A percentile compares a stretch with the other conserved stretches of the same genome.
Evolutionary conservation across 64 coral and sea anemone genomes (phyloP).

Genomic region (Pocillopora verrucosa): DNA sequence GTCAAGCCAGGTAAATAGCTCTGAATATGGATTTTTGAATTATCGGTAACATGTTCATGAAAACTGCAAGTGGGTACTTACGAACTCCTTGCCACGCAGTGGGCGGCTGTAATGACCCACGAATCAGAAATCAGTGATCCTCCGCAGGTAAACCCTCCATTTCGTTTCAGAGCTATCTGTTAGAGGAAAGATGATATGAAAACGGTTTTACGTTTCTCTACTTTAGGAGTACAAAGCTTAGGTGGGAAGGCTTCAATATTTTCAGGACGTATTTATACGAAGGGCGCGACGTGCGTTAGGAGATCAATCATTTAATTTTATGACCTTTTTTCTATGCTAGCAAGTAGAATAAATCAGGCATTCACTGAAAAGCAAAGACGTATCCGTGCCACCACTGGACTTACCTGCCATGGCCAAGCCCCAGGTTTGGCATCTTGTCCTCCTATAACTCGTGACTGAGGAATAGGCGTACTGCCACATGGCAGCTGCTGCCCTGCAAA

Average conservation of each 20-base stretch:
- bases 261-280: no score
- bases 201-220: not conserved
- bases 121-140: conserved; percentile 49
- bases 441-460: conserved; percentile 72
- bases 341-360: no score
- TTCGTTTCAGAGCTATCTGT: not conserved
- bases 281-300: no score
- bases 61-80: not conserved
- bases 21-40: no score
- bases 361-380: no score
- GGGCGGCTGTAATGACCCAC: conserved; percentile 72
- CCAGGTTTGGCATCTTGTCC: conserved; percentile 69
- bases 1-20: no score
- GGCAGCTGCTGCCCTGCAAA: conserved; percentile 2
- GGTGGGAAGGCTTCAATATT: no score
- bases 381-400: not conserved
- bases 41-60: no score
- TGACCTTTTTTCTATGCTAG: no score
- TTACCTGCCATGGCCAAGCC: conserved; percentile 85
- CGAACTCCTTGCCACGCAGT: conserved; percentile 42
- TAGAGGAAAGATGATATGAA: not conserved
- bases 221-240: not conserved
- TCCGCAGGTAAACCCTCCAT: conserved; percentile 54
- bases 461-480: conserved; percentile 32
- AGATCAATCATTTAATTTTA: no score